phyloP scores from a whole-genome alignment of 2,888 invertebrate genomes.

The Amblyteles armatorius region DNA sequence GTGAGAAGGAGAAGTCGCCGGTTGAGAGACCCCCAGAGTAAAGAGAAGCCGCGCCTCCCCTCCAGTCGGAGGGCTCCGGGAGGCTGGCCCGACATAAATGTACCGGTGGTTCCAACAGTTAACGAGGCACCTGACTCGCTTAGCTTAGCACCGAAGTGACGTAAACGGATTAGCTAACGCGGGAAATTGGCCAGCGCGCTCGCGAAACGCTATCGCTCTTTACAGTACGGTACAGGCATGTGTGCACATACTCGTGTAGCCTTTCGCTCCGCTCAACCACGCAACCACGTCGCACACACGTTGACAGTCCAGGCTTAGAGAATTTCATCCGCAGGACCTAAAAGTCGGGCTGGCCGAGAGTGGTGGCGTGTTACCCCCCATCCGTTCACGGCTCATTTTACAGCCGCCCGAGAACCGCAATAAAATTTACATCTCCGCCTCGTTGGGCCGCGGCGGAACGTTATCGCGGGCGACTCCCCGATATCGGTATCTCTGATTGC shows the following conservation, averaged over 20 bases:
- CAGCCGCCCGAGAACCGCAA: constrained; percentile 31
- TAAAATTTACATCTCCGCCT: constrained; percentile 46
- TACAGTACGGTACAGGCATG: background rate
- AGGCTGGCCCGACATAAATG: constrained; percentile 57
- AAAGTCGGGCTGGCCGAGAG: constrained; percentile 9
- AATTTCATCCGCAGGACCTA: background rate
- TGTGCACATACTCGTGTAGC: constrained; percentile 32
- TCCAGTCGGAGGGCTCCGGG: constrained; percentile 22
- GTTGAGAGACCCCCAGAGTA: constrained; percentile 27
- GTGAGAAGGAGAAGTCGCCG: constrained; percentile 6
- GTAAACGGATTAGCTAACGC: constrained; percentile 65
- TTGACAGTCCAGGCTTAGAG: background rate
- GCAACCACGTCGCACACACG: background rate
- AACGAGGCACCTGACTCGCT: constrained; percentile 68
- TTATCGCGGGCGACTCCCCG: constrained; percentile 9
- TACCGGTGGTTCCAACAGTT: constrained; percentile 62
- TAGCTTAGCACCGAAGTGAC: constrained; percentile 63
- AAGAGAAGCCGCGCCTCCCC: constrained; percentile 46
- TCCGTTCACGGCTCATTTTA: constrained; percentile 28
- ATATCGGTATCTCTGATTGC: constrained; percentile 10
- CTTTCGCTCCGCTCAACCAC: constrained; percentile 13
- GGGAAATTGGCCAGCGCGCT: constrained; percentile 59
- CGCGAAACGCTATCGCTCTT: constrained; percentile 24
- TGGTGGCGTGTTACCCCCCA: constrained; percentile 8
- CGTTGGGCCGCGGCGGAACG: constrained; percentile 3